Evolutionary conservation across 2,888 invertebrate genomes (phyloP), one percentile per base, ranked within the genome.

Genomic region (Eupithecia subfuscata): DNA sequence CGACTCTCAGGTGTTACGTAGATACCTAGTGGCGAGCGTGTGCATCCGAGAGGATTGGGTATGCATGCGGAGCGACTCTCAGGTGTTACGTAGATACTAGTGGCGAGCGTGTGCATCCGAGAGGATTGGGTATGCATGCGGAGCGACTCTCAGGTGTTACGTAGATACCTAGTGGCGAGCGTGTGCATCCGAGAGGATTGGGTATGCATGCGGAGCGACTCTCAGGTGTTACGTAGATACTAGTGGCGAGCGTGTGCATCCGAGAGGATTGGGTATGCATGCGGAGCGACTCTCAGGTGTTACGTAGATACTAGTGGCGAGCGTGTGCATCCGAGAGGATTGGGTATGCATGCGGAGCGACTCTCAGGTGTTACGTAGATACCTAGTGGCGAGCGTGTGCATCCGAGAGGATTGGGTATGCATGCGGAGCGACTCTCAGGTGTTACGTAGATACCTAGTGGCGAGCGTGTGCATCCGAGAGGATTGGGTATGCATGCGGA

Each of bases 231-330:
- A 76, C 69, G 69, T 52, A 72, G 65, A 74, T 74, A n/a, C 67
- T 71, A 75, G 76, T 73, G 4, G 80, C 77, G 80, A 79, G 75
- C 81, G 80, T 81, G 81, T 75, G 81, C 79, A 79, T 73, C 40
- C 40, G 43, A 73, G 75, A 40, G 73, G 75, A 80, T 80, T 71
- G 79, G 80, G 80, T 79, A 80, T 79, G 63, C 30, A 63, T 14
- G n/a, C 18, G 52, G 52, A 71, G 52, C 63, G 69, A 64, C 9
- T n/a, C n/a, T 3, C n/a, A 52, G 52, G n/a, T 52, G 52, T 52
- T 70, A 76, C 69, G 69, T 52, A 72, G 65, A 74, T 74, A n/a
- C 67, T 71, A 75, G 76, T 73, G 4, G 80, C 77, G 80, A 79
- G 75, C 81, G 80, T 81, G 81, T 75, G 81, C 79, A 79, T 73